A percentile compares a stretch with the other conserved stretches of the same genome.
Evolutionary conservation across 1,140 invertebrate species (phyloP).

Genomic region (Diabrotica undecimpunctata): DNA sequence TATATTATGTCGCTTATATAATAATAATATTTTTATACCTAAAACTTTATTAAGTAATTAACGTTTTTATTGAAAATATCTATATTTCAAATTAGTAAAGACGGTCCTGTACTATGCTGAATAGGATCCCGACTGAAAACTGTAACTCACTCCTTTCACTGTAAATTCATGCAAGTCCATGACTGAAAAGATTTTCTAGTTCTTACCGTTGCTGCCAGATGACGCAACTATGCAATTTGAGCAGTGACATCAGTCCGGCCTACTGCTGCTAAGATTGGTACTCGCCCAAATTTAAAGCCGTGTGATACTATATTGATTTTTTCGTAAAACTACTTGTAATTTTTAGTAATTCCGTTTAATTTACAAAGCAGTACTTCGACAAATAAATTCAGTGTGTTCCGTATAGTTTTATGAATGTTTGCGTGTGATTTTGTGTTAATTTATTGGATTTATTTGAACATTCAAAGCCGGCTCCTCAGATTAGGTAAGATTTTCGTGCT

Average conservation of each 20-base stretch:
- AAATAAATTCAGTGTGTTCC: conserved; percentile 5
- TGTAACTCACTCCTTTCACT: background rate
- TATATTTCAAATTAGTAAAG: too few relatives aligned
- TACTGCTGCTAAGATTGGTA: conserved; percentile 18
- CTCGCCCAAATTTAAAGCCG: conserved; percentile 35
- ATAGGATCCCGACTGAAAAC: background rate
- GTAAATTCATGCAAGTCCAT: background rate
- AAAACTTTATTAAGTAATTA: too few relatives aligned
- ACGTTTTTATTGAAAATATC: too few relatives aligned
- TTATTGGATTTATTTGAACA: background rate
- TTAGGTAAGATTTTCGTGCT: conserved; percentile 16
- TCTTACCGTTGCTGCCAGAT: conserved; percentile 8
- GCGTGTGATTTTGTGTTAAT: conserved; percentile 14
- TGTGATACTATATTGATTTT: conserved; percentile 35
- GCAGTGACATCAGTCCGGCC: conserved; percentile 3
- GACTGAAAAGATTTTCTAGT: conserved; percentile 1
- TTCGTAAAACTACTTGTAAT: conserved; percentile 28
- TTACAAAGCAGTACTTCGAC: conserved; percentile 25
- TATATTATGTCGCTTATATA: too few relatives aligned
- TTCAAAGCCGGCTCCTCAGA: conserved; percentile 8
- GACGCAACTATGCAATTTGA: conserved; percentile 7
- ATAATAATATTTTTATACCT: too few relatives aligned
- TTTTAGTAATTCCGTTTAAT: conserved; percentile 11
- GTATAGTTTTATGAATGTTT: background rate
- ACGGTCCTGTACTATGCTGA: too few relatives aligned